These are phyloP conservation scores for Oxycera nigricornis DNA, from an alignment of 2,888 invertebrate species.

Conservation along the genomic window DNA sequence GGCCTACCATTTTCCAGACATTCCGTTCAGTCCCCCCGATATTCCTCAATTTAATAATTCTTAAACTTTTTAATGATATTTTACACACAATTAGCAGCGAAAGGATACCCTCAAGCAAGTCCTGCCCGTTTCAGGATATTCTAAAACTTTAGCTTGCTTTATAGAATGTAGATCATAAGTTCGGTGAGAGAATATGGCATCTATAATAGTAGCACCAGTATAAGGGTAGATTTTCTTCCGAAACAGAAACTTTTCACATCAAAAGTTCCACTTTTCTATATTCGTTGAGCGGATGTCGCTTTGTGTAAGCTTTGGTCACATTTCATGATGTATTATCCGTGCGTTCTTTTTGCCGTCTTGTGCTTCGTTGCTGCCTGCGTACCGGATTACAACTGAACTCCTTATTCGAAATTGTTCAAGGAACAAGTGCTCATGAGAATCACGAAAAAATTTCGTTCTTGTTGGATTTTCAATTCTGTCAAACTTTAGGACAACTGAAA, in stretches of 20 bases:
- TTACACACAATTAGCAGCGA: neutral
- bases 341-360: neutral
- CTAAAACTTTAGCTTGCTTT: constrained; percentile 33
- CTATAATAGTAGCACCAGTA: neutral
- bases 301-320: constrained; percentile 10
- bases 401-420: neutral
- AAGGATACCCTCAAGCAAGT: neutral
- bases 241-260: constrained; percentile 42
- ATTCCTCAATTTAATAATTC: neutral
- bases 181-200: neutral
- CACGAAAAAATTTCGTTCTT: neutral
- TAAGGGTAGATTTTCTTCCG: neutral
- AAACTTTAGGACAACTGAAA: constrained; percentile 2
- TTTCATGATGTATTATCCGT: constrained; percentile 26
- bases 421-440: neutral
- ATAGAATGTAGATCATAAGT: constrained; percentile 39
- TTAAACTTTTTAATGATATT: neutral
- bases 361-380: neutral
- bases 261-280: constrained; percentile 39
- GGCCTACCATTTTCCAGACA: no score
- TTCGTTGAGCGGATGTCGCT: constrained; percentile 2
- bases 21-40: neutral
- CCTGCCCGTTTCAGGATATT: neutral
- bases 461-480: constrained; percentile 43
- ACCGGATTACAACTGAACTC: neutral